These are phyloP conservation scores for Chaunax sp. DNA, from an alignment of 2,797 vertebrate species.

Conservation along the genomic window DNA sequence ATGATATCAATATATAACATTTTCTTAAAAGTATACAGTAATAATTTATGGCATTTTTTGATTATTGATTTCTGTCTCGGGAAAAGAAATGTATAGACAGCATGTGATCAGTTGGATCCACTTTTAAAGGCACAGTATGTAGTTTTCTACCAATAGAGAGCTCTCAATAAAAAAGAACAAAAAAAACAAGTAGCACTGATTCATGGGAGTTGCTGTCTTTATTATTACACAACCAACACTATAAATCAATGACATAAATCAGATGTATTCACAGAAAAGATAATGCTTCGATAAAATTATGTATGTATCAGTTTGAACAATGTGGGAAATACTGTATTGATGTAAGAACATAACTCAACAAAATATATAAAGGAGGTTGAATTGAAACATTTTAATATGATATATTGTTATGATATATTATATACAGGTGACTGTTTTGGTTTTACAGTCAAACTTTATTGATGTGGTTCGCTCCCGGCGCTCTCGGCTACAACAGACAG, in stretches of 20 bases:
- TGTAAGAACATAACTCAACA: too few relatives aligned
- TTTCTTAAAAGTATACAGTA: not conserved
- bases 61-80: not conserved
- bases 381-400: not conserved
- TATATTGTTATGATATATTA: too few relatives aligned
- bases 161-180: too few relatives aligned
- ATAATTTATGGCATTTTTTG: not conserved
- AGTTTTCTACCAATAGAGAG: not conserved
- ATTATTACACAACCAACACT: too few relatives aligned
- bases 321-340: too few relatives aligned
- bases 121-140: not conserved
- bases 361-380: too few relatives aligned
- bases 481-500: not conserved
- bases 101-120: not conserved
- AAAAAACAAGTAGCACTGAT: too few relatives aligned
- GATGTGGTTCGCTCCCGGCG: conserved; percentile 7
- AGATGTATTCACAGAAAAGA: too few relatives aligned
- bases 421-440: conserved; percentile 3
- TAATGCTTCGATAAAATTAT: too few relatives aligned
- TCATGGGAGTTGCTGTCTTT: too few relatives aligned
- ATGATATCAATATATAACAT: not conserved
- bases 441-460: not conserved
- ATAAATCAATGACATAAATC: too few relatives aligned
- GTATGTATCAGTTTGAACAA: too few relatives aligned
- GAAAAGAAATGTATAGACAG: not conserved